Percentiles rank a stretch among this genome's conserved stretches.
Conservation (phyloP, 2,113 vertebrate species). For the Planiliza haematocheilus region DNA sequence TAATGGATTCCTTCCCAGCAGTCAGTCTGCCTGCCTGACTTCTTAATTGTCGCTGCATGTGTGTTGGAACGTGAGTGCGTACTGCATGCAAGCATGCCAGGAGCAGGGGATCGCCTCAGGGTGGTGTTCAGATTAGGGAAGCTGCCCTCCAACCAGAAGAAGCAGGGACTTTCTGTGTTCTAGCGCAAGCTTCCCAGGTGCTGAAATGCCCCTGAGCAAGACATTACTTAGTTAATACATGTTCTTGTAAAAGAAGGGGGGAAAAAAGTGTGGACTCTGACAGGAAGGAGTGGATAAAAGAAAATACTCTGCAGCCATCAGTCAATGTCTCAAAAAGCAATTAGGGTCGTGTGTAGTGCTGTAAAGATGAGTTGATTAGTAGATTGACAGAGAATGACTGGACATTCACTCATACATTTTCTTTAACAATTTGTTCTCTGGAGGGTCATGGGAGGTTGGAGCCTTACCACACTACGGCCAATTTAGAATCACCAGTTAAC, state of each 20-base stretch:
- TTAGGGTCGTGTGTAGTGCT: slow-evolving; percentile 4
- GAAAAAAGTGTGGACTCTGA: slow-evolving; percentile 12
- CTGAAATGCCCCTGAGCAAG: slow-evolving; percentile 54
- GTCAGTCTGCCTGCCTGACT: slow-evolving; percentile 77
- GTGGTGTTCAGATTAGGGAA: slow-evolving; percentile 42
- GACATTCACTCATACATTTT: slow-evolving; percentile 5
- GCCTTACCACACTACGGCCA: too few species aligned
- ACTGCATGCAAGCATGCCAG: slow-evolving; percentile 32
- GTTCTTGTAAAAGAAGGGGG: slow-evolving; percentile 1
- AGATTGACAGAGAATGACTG: slow-evolving; percentile 25
- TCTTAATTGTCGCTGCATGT: slow-evolving; percentile 79
- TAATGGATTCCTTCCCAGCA: slow-evolving; percentile 84
- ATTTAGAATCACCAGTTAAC: too few species aligned
- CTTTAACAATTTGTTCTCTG: too few species aligned
- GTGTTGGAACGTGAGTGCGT: slow-evolving; percentile 46
- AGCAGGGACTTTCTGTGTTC: slow-evolving; percentile 22
- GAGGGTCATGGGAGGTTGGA: too few species aligned
- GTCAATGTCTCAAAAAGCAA: slow-evolving; percentile 27
- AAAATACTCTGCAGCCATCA: slow-evolving; percentile 27
- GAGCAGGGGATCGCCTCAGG: slow-evolving; percentile 44
- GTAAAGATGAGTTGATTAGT: slow-evolving; percentile 19
- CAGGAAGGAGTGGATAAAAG: slow-evolving; percentile 12
- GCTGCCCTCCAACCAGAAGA: slow-evolving; percentile 37
- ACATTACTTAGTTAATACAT: slow-evolving; percentile 39
- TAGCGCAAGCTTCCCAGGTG: slow-evolving; percentile 2